Base-by-base conservation (phyloP, 2,797 vertebrate genomes). In the Gila robusta region DNA sequence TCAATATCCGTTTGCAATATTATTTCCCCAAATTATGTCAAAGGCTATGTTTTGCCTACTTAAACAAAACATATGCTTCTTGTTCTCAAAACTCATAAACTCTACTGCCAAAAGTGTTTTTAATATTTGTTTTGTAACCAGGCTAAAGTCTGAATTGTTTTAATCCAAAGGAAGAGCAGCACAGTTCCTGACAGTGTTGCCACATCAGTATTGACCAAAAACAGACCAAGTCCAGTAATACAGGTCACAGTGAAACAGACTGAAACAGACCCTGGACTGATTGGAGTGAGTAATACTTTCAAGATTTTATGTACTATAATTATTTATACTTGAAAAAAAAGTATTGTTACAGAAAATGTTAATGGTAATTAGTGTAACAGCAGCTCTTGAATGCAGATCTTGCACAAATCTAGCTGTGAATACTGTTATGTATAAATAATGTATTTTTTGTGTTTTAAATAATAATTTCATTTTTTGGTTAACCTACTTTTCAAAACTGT, bases 201-300 rank as follows among this genome's bases (percentile, higher is more conserved):
- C 83, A 92, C 96, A 81, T 91, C 94, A 59, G 96, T 96, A 78
- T 54, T 94, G 91, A 94, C 88, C 66, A 92, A 81, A 32, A 95
- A 95, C 89, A 93, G 93, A 79, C 93, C 94, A 35, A 97, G 97
- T 70, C 96, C 96, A 8, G 96, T 98, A 47, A 95, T 97, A 90
- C 96, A 93, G 56, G 96, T 97, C 92, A 97, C 96, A 54, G 95
- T 97, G 69, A 95, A 96, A 87, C 96, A 93, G 85, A 97, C 95
- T 17, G 95, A 96, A 90, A 91, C 93, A 0, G 93, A 94, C 89
- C 94, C 93, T 3, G 96, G 95, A 59, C 90, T 96, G 64, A 96
- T 96, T n/a, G 96, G 95, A 59, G 95, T 95, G 93, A 95, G 96
- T 87, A 92, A 92, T 92, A 70, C 41, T 37, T 49, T 62, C 0